Evolutionary conservation across 2,888 invertebrate genomes (phyloP).

Genomic region (Sinotaia quadrata): DNA sequence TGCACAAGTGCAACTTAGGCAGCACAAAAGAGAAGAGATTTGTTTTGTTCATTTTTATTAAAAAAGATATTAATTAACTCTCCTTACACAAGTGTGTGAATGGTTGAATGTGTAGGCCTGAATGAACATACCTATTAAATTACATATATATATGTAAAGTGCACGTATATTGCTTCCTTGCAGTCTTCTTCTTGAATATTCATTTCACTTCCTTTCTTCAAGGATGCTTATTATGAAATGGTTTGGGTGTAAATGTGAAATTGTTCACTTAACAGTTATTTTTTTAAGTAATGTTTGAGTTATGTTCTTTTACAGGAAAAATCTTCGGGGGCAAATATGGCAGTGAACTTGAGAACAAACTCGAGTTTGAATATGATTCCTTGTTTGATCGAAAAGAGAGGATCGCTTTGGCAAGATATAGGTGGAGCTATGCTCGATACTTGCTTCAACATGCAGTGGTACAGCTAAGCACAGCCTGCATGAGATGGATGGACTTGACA

Average conservation of each 20-base stretch:
- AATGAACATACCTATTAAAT: too few species aligned
- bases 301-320: constrained; percentile 65
- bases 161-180: too few species aligned
- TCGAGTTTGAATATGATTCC: constrained; percentile 74
- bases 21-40: too few species aligned
- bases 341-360: constrained; percentile 74
- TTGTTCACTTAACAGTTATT: not conserved
- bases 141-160: too few species aligned
- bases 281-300: not conserved
- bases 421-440: constrained; percentile 73
- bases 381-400: constrained; percentile 73
- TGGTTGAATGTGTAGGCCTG: too few species aligned
- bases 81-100: too few species aligned
- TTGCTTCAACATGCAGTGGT: constrained; percentile 74
- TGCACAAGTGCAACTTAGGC: too few species aligned
- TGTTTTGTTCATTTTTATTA: too few species aligned
- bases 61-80: too few species aligned
- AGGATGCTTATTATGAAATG: not conserved
- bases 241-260: too few species aligned
- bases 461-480: constrained; percentile 73
- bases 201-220: not conserved
- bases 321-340: constrained; percentile 76
- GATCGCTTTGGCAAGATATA: constrained; percentile 74
- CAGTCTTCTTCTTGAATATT: not conserved
- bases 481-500: constrained; percentile 69